Evolutionary conservation across 2,888 invertebrate genomes (phyloP).

Genomic region (Trissoscelio sp.): DNA sequence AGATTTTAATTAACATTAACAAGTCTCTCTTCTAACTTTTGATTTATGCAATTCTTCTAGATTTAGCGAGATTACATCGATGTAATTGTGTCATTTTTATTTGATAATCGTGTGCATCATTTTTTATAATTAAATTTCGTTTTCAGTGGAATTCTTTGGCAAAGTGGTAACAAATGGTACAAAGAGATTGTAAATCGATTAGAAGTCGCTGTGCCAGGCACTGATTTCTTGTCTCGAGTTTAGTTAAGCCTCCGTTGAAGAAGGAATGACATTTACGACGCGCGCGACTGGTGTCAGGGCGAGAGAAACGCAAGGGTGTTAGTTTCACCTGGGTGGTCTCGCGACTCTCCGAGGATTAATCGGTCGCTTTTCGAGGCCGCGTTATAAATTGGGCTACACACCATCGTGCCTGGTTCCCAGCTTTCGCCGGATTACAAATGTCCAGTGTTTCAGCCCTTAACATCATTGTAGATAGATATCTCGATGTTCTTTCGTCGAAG

Average conservation of each 20-base stretch:
- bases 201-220: conserved; percentile 39
- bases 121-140: too few relatives aligned
- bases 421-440: conserved; percentile 81
- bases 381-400: conserved; percentile 82
- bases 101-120: too few relatives aligned
- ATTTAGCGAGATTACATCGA: too few relatives aligned
- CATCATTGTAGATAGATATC: conserved; percentile 82
- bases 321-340: conserved; percentile 81
- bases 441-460: conserved; percentile 78
- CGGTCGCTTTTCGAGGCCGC: conserved; percentile 79
- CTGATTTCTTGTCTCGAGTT: conserved; percentile 66
- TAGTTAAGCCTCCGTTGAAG: conserved; percentile 75
- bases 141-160: not conserved
- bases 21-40: too few relatives aligned
- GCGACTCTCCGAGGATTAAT: conserved; percentile 81
- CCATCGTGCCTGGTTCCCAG: conserved; percentile 72
- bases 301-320: conserved; percentile 79
- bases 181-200: conserved; percentile 48
- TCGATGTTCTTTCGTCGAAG: conserved; percentile 72
- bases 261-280: conserved; percentile 79
- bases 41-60: too few relatives aligned
- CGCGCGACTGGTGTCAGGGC: conserved; percentile 78
- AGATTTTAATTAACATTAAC: too few relatives aligned
- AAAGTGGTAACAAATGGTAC: conserved; percentile 16
- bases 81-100: too few relatives aligned